Evolutionary conservation across 2,113 vertebrate genomes (phyloP).

Genomic region (Steatornis caripensis): DNA sequence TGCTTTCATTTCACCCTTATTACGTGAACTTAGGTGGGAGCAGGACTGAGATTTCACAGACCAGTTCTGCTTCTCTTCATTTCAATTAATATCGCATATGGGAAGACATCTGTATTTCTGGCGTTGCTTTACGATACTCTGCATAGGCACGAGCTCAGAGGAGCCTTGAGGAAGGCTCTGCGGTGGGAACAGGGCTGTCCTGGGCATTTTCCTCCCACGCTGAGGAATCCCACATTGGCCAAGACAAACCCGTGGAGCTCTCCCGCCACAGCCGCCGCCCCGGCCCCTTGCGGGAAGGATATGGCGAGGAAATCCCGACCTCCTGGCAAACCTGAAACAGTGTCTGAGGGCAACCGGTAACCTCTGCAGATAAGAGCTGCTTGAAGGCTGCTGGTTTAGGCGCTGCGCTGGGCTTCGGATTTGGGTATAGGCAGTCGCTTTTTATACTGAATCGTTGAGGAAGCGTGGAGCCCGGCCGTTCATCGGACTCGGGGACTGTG

Average conservation of each 20-base stretch:
- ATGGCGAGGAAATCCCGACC: accelerated
- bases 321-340: neutral
- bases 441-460: neutral
- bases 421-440: neutral
- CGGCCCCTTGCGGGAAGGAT: neutral
- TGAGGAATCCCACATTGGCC: neutral
- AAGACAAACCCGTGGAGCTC: neutral
- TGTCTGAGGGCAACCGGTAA: neutral
- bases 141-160: neutral
- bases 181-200: neutral
- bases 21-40: neutral
- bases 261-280: neutral
- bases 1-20: neutral
- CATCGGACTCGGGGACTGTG: neutral
- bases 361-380: neutral
- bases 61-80: neutral
- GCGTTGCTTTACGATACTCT: neutral
- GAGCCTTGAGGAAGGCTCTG: neutral
- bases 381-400: neutral
- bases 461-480: neutral
- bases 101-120: neutral
- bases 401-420: neutral
- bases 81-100: neutral
- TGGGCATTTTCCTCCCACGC: neutral
- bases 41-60: neutral